These are phyloP conservation scores for Glossosoma conforme DNA, from an alignment of 1,140 invertebrate species.

Conservation along the genomic window DNA sequence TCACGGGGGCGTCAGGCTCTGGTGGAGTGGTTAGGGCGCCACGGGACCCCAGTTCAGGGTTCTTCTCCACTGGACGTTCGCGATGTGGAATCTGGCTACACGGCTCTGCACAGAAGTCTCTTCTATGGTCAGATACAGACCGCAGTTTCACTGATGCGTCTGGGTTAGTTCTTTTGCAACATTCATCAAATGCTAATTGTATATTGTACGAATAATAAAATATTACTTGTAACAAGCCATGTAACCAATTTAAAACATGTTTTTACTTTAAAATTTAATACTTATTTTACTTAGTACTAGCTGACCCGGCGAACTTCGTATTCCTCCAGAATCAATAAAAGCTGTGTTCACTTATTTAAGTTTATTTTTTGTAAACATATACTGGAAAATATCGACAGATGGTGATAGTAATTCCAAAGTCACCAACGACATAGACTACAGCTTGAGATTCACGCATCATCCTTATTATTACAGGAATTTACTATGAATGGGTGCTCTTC, in stretches of 20 bases:
- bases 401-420: too few relatives aligned
- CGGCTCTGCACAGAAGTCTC: constrained; percentile 66
- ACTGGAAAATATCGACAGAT: too few relatives aligned
- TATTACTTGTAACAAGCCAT: not conserved
- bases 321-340: too few relatives aligned
- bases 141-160: constrained; percentile 59
- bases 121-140: constrained; percentile 70
- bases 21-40: constrained; percentile 61
- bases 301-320: too few relatives aligned
- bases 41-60: constrained; percentile 35
- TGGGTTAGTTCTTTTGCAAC: too few relatives aligned
- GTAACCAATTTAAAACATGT: too few relatives aligned
- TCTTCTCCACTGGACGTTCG: constrained; percentile 52
- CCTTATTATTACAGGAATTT: too few relatives aligned
- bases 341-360: too few relatives aligned
- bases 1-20: constrained; percentile 59
- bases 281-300: not conserved
- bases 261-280: not conserved
- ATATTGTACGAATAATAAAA: not conserved
- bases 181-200: not conserved
- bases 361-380: too few relatives aligned
- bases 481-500: too few relatives aligned
- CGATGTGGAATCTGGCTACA: constrained; percentile 70
- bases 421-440: too few relatives aligned
- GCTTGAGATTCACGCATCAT: too few relatives aligned